A percentile compares a stretch with the other conserved stretches of the same genome.
Evolutionary conservation across 2,797 vertebrate species (phyloP).

Genomic region (Coccyzus lansbergi): DNA sequence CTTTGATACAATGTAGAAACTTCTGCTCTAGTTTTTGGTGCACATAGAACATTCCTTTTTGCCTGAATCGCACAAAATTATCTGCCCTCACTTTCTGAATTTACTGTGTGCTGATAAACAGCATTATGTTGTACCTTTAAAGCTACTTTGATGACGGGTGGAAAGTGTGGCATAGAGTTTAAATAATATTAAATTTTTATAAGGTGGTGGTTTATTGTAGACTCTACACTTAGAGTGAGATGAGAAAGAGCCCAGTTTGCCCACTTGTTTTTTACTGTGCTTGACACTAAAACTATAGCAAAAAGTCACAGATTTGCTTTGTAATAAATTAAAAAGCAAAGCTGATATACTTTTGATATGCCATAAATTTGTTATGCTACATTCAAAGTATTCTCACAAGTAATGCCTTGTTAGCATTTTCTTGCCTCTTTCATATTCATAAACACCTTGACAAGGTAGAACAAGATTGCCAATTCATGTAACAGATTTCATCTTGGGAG

Average conservation of each 20-base stretch:
- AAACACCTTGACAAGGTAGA: conserved; percentile 23
- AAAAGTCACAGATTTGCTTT: neutral
- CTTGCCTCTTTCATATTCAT: neutral
- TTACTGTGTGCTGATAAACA: neutral
- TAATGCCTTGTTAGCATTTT: neutral
- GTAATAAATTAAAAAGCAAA: neutral
- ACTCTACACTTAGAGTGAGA: neutral
- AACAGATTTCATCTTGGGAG: neutral
- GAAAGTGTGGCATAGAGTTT: neutral
- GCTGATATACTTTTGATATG: neutral
- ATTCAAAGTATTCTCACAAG: neutral
- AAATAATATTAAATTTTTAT: neutral
- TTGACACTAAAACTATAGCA: neutral
- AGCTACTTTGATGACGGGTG: neutral
- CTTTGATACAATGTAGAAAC: neutral
- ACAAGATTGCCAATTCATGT: neutral
- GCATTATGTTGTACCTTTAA: neutral
- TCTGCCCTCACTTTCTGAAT: neutral
- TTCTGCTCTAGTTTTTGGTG: neutral
- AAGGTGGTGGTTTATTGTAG: neutral
- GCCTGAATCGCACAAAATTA: neutral
- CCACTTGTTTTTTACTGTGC: neutral
- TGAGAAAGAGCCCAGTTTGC: neutral
- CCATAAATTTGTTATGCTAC: neutral
- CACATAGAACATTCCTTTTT: neutral